Evolutionary conservation across 2,797 vertebrate genomes (phyloP), one percentile per base, ranked within the genome.

Genomic region (Tapirus indicus): DNA sequence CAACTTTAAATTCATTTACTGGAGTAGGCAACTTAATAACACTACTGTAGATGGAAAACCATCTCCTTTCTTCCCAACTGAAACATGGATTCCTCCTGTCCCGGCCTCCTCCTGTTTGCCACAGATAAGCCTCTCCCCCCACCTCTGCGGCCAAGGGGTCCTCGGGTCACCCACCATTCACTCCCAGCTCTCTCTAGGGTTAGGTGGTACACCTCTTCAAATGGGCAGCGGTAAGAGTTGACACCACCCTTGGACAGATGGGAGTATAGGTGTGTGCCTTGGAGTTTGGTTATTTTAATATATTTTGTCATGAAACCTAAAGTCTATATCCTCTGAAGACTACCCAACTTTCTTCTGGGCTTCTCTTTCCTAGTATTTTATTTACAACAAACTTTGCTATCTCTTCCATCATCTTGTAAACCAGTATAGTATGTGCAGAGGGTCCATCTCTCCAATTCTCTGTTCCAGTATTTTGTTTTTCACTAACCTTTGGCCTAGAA

Each of bases 351-450:
- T 4, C 44, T 60, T 17, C 64, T n/a, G 17, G 11, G 16, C 13
- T 58, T 58, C 23, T 52, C 49, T 86, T 54, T 29, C 38, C 32
- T 66, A 0, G 38, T n/a, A 25, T 20, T 69, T 68, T 78, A 97
- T 99, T 98, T 99, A 99, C 99, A 82, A 99, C 99, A 97, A 99
- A 99, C 98, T 99, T 99, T 41, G 99, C 99, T 92, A 99, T 69
- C 27, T 69, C 44, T 97, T 99, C 99, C 99, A 99, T 99, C 97
- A 99, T 99, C 93, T 99, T 99, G 71, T 99, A 99, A 23, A 99
- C 99, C 88, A 99, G 95, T 87, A 99, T 97, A 14, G 98, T 99
- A 12, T 98, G 98, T 0, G 98, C 98, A 92, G 98, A 88, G 0
- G 98, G 98, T 85, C 98, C 98, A 87, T 99, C 98, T 85, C 98